These are phyloP conservation scores for Emydoidea blandingii DNA, from an alignment of 2,797 vertebrate species.

Conservation along the genomic window DNA sequence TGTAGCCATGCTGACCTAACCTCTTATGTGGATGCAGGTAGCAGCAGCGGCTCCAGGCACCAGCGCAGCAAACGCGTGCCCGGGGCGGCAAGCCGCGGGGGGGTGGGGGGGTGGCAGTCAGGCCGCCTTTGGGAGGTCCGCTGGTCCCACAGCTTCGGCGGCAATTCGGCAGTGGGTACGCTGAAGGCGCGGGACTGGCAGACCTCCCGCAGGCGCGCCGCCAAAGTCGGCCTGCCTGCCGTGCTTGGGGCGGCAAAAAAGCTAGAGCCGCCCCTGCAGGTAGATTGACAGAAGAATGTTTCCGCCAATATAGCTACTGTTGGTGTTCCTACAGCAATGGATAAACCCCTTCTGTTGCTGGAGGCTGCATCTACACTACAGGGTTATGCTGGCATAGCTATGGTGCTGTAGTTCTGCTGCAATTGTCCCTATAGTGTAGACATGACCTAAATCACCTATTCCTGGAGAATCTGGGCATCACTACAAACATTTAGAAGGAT, in stretches of 20 bases:
- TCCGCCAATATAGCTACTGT: not conserved
- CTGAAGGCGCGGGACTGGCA: too few species aligned
- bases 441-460: not conserved
- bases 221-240: too few species aligned
- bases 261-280: not conserved
- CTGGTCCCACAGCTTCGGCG: too few species aligned
- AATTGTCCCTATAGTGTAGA: not conserved
- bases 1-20: not conserved
- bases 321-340: not conserved
- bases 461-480: fast-evolving
- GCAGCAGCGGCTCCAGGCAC: too few species aligned
- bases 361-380: not conserved
- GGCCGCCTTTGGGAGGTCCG: too few species aligned
- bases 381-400: not conserved
- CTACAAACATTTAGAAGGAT: fast-evolving
- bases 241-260: too few species aligned
- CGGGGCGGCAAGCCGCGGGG: too few species aligned
- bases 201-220: too few species aligned
- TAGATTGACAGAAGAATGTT: not conserved
- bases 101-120: too few species aligned
- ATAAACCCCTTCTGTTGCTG: not conserved
- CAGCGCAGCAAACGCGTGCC: too few species aligned
- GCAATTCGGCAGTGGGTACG: too few species aligned
- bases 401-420: too few species aligned
- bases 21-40: not conserved